A percentile compares a stretch with the other conserved stretches of the same genome.
phyloP scores from a whole-genome alignment of 1,140 invertebrate genomes.

The Epicauta chinensis region DNA sequence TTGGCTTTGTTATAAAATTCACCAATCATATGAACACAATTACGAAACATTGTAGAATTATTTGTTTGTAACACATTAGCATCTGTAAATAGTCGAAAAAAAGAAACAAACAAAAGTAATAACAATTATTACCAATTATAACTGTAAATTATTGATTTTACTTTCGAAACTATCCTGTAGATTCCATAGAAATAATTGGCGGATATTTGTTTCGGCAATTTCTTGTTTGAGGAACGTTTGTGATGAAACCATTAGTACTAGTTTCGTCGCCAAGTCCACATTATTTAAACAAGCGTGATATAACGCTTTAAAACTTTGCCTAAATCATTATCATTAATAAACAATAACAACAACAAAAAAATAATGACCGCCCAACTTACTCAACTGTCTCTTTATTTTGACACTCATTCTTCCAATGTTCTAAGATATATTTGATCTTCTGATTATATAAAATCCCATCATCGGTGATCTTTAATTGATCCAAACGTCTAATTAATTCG shows the following conservation, averaged over 20 bases:
- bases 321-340: slow-evolving; percentile 2
- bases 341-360: too few relatives aligned
- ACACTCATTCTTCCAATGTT: slow-evolving; percentile 18
- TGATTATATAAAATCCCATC: slow-evolving; percentile 30
- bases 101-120: neutral
- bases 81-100: slow-evolving; percentile 12
- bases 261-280: slow-evolving; percentile 22
- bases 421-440: slow-evolving; percentile 24
- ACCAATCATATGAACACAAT: slow-evolving; percentile 28
- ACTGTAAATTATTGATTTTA: slow-evolving; percentile 1
- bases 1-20: slow-evolving; percentile 30
- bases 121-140: neutral
- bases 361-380: slow-evolving; percentile 21
- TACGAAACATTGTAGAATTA: slow-evolving; percentile 24
- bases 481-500: slow-evolving; percentile 18
- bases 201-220: neutral
- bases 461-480: slow-evolving; percentile 23
- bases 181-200: neutral
- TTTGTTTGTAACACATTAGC: slow-evolving; percentile 19
- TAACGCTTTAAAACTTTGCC: slow-evolving; percentile 24
- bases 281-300: slow-evolving; percentile 21
- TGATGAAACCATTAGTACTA: slow-evolving; percentile 20
- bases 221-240: slow-evolving; percentile 20
- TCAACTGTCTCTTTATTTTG: slow-evolving; percentile 15
- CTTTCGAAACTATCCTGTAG: slow-evolving; percentile 26